Conservation (phyloP, 2,888 invertebrate species). For the Pyrgus malvae region DNA sequence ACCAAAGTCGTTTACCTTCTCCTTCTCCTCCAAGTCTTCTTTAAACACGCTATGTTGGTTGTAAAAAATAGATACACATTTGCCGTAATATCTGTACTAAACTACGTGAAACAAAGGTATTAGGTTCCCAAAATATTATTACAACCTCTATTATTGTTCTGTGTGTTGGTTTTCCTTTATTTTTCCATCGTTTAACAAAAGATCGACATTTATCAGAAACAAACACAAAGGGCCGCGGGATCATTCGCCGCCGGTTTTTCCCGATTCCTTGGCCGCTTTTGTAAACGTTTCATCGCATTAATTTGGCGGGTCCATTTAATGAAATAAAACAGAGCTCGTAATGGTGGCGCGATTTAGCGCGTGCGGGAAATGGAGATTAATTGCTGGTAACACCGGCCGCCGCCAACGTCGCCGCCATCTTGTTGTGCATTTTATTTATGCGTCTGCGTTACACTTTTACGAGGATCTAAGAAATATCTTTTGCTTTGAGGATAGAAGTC, state of each 20-base stretch:
- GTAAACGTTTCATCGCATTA: slow-evolving; percentile 68
- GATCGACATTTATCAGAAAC: slow-evolving; percentile 54
- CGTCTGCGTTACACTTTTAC: slow-evolving; percentile 51
- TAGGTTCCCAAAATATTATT: slow-evolving; percentile 14
- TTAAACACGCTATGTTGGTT: too few relatives aligned
- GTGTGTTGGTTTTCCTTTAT: slow-evolving; percentile 20
- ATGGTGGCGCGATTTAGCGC: slow-evolving; percentile 72
- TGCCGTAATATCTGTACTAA: too few relatives aligned
- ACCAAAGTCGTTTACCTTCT: too few relatives aligned
- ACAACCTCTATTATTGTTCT: slow-evolving; percentile 21
- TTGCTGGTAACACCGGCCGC: slow-evolving; percentile 67
- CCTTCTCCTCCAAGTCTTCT: too few relatives aligned
- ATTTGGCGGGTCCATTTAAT: slow-evolving; percentile 73
- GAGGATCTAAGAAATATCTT: too few relatives aligned
- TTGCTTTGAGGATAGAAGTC: too few relatives aligned
- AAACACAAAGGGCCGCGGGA: slow-evolving; percentile 59
- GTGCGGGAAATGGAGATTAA: slow-evolving; percentile 78
- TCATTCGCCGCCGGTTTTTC: slow-evolving; percentile 51
- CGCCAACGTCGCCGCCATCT: slow-evolving; percentile 60
- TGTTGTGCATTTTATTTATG: slow-evolving; percentile 68
- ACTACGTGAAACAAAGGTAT: too few relatives aligned
- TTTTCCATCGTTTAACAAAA: slow-evolving; percentile 44
- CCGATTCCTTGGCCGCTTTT: slow-evolving; percentile 59
- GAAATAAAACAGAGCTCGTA: slow-evolving; percentile 75
- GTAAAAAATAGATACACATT: too few relatives aligned